Evolutionary conservation across 2,113 vertebrate genomes (phyloP).

Genomic region (Epinephelus cyanopodus): DNA sequence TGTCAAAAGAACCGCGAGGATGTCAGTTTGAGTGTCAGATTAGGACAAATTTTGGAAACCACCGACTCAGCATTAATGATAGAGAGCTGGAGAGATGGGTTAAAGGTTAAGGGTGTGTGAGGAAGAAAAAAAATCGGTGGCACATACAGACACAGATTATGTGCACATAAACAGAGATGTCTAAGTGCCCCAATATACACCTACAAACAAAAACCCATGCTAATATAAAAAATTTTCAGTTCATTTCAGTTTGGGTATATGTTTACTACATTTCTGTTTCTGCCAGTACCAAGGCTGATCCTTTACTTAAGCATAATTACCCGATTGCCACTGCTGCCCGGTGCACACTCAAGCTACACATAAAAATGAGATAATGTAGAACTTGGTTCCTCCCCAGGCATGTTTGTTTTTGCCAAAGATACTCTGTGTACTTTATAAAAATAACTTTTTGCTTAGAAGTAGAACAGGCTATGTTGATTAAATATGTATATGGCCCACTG

Average conservation of each 20-base stretch:
- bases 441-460: background rate
- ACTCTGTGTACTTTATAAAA: background rate
- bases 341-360: background rate
- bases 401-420: background rate
- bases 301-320: background rate
- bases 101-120: constrained; percentile 38
- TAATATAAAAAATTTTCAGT: too few relatives aligned
- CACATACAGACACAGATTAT: background rate
- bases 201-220: background rate
- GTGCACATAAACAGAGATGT: background rate
- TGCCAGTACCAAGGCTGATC: background rate
- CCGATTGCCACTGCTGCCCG: background rate
- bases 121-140: constrained; percentile 1
- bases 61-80: constrained; percentile 56
- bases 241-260: background rate
- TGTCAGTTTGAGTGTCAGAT: constrained; percentile 66
- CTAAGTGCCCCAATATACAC: background rate
- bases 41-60: constrained; percentile 51
- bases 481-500: background rate
- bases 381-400: background rate
- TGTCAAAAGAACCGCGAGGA: constrained; percentile 45
- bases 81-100: constrained; percentile 29
- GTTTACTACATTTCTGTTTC: background rate
- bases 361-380: background rate
- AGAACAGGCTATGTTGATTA: background rate